Percentiles rank a stretch among this genome's conserved stretches.
Conservation (phyloP, 2,797 vertebrate genomes). For the Gadopsis bispinosus region DNA sequence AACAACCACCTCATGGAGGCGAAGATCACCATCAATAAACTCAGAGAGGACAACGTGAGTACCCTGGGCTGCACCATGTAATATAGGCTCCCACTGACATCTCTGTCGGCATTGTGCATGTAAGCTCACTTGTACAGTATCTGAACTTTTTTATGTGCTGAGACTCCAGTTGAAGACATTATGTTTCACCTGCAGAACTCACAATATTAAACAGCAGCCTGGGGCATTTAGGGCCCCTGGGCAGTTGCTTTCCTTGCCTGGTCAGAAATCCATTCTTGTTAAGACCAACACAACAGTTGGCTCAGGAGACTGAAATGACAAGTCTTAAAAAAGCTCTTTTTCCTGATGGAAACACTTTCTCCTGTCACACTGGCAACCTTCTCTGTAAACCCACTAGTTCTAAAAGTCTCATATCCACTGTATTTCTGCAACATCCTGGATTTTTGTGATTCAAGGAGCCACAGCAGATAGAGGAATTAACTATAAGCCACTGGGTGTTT, state of each 20-base stretch:
- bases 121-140: neutral
- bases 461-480: conserved; percentile 67
- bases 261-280: conserved; percentile 25
- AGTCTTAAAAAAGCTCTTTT: conserved; percentile 13
- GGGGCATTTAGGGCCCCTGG: neutral
- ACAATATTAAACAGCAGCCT: conserved; percentile 25
- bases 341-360: conserved; percentile 19
- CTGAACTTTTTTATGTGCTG: conserved; percentile 12
- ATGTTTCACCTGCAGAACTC: conserved; percentile 10
- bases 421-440: conserved; percentile 50
- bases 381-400: conserved; percentile 24
- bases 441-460: conserved; percentile 58
- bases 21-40: conserved; percentile 96
- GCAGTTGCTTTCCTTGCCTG: conserved; percentile 13
- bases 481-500: conserved; percentile 67
- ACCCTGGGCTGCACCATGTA: neutral
- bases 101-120: neutral
- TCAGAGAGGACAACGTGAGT: conserved; percentile 97
- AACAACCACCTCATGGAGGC: conserved; percentile 98
- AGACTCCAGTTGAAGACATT: neutral
- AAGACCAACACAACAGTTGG: conserved; percentile 16
- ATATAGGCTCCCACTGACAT: neutral
- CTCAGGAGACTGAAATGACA: conserved; percentile 24
- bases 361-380: conserved; percentile 22
- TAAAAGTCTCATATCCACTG: conserved; percentile 30